phyloP scores from a whole-genome alignment of 1,140 invertebrate species.

The Paraescarpia echinospica region DNA sequence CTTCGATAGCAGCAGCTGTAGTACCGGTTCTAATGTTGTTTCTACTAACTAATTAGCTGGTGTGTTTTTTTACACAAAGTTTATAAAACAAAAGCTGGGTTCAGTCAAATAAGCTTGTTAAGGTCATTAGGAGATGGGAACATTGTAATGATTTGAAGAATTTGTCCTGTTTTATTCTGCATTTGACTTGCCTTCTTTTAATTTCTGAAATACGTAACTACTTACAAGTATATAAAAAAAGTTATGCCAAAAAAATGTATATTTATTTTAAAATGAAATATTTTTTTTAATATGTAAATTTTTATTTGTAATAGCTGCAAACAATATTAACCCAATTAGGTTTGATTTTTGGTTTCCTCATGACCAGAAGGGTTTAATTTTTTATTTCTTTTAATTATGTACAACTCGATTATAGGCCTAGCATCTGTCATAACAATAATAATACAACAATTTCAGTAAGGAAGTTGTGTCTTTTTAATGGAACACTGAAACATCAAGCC shows the following conservation, averaged over 20 bases:
- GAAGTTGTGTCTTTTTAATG: background rate
- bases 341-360: too few relatives aligned
- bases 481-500: background rate
- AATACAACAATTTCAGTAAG: background rate
- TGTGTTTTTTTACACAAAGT: background rate
- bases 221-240: too few relatives aligned
- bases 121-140: background rate
- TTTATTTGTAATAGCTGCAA: too few relatives aligned
- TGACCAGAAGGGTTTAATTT: too few relatives aligned
- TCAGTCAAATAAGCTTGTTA: background rate
- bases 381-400: too few relatives aligned
- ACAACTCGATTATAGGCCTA: too few relatives aligned
- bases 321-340: too few relatives aligned
- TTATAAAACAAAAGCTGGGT: background rate
- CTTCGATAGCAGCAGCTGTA: background rate
- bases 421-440: too few relatives aligned
- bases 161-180: background rate
- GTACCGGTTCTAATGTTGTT: background rate
- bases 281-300: too few relatives aligned
- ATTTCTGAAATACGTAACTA: too few relatives aligned
- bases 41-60: background rate
- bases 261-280: too few relatives aligned
- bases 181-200: background rate
- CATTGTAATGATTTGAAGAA: background rate
- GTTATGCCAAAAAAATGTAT: too few relatives aligned